phyloP scores from a whole-genome alignment of 2,797 vertebrate genomes.

The Triplophysa bombifrons region DNA sequence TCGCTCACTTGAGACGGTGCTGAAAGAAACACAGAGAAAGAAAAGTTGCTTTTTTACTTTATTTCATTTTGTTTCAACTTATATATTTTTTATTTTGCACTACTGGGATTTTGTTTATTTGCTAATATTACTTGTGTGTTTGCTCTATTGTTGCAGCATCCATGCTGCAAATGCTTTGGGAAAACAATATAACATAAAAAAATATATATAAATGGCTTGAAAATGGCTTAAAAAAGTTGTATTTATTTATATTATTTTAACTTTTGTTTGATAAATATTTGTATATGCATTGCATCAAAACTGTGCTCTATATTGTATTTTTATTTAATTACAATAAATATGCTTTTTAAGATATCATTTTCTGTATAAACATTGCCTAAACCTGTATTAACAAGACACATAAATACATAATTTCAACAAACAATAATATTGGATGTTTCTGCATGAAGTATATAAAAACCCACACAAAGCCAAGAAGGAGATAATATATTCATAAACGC shows the following conservation, averaged over 20 bases:
- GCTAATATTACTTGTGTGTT: not conserved
- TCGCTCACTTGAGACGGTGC: constrained; percentile 98
- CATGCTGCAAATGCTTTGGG: not conserved
- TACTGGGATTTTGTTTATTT: not conserved
- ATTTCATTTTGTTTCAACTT: not conserved
- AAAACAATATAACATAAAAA: not conserved
- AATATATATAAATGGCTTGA: not conserved
- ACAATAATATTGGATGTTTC: not conserved
- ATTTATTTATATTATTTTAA: not conserved
- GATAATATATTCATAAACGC: constrained; percentile 66
- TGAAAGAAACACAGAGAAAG: constrained; percentile 74
- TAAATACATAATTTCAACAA: not conserved
- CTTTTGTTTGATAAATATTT: not conserved
- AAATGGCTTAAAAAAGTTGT: not conserved
- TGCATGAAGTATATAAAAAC: not conserved
- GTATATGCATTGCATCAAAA: not conserved
- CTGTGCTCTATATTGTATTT: not conserved
- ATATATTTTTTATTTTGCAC: not conserved
- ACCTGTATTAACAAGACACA: not conserved
- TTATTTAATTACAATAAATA: not conserved
- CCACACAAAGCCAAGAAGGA: not conserved
- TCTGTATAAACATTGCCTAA: not conserved
- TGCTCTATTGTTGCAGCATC: not conserved
- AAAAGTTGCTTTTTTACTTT: constrained; percentile 48
- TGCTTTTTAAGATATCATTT: not conserved